A percentile compares a stretch with the other conserved stretches of the same genome.
Conservation (phyloP, 37 sponge, comb jelly and placozoan species). For the Dysidea cf. avara region DNA sequence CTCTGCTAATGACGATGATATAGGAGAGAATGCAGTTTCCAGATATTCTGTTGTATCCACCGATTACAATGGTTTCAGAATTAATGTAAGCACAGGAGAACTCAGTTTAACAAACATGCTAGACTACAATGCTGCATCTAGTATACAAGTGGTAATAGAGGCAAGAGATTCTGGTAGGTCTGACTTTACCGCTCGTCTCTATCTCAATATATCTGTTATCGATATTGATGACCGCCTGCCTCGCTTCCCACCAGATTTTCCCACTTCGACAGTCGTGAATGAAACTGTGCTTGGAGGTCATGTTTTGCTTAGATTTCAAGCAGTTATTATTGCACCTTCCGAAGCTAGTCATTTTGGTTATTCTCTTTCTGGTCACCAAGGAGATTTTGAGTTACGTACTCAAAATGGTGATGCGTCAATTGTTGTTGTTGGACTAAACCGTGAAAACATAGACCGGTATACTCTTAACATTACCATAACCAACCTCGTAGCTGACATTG, state of each 20-base stretch:
- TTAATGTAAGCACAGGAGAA: constrained; percentile 24
- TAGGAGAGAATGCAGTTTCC: too few species aligned
- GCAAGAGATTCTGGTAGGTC: constrained; percentile 17
- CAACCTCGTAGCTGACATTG: too few species aligned
- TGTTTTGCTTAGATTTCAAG: constrained; percentile 18
- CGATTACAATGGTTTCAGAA: neutral
- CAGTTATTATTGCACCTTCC: constrained; percentile 1
- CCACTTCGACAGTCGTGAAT: neutral
- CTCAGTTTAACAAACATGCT: constrained; percentile 22
- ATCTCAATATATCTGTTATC: constrained; percentile 11
- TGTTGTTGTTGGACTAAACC: neutral
- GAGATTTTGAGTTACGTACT: neutral
- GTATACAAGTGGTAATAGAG: constrained; percentile 1
- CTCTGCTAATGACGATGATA: too few species aligned
- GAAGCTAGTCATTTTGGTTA: neutral
- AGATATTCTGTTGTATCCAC: too few species aligned
- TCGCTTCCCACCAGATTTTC: constrained; percentile 13
- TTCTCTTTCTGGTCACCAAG: neutral
- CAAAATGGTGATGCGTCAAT: neutral
- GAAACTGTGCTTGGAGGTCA: constrained; percentile 18
- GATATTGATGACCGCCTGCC: constrained; percentile 13
- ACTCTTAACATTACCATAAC: neutral
- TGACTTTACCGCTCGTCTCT: neutral
- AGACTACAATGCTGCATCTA: constrained; percentile 28
- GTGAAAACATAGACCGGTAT: neutral